Conservation (phyloP, 1,140 invertebrate genomes). For the Drosophila serrata region DNA sequence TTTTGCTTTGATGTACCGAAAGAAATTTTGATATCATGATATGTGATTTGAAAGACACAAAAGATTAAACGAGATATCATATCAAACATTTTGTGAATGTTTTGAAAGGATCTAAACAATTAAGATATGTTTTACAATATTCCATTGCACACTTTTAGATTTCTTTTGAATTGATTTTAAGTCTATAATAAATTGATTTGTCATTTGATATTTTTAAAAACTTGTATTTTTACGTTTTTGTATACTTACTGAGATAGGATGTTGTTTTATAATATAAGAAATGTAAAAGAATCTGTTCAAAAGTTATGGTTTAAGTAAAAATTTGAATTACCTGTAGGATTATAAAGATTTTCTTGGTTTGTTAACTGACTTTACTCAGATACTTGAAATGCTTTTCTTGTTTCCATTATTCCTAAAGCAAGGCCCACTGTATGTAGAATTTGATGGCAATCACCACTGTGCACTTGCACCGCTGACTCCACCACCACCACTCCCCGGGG, state of each 20-base stretch:
- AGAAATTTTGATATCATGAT: not conserved
- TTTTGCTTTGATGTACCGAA: constrained; percentile 12
- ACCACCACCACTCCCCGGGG: constrained; percentile 51
- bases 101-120: too few species aligned
- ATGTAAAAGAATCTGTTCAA: too few species aligned
- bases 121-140: not conserved
- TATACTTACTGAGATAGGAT: not conserved
- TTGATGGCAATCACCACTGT: constrained; percentile 21
- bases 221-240: not conserved
- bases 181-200: not conserved
- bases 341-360: too few species aligned
- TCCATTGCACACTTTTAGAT: not conserved
- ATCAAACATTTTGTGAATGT: too few species aligned
- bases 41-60: not conserved
- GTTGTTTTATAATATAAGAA: not conserved
- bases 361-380: not conserved
- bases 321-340: too few species aligned
- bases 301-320: too few species aligned
- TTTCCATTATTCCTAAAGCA: not conserved
- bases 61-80: too few species aligned
- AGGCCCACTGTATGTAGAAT: constrained; percentile 9
- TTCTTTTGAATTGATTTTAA: not conserved
- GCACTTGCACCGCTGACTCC: constrained; percentile 31
- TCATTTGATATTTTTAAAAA: accelerated
- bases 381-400: not conserved